phyloP scores from a whole-genome alignment of 2,888 invertebrate genomes.

The Koerneria pararmatus region DNA sequence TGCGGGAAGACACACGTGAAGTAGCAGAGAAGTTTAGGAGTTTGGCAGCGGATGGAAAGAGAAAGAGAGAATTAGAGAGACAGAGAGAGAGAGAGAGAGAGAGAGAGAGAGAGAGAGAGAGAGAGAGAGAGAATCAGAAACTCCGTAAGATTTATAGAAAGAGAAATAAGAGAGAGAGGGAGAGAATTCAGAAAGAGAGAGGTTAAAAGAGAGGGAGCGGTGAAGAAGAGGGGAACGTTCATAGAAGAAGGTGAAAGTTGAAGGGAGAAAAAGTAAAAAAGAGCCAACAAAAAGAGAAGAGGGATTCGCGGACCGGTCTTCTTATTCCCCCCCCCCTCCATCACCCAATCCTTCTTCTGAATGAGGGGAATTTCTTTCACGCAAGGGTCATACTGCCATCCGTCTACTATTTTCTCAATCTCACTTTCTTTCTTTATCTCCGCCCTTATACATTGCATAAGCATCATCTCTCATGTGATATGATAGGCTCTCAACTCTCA shows the following conservation, averaged over 20 bases:
- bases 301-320: slow-evolving; percentile 14
- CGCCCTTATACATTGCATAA: too few species aligned
- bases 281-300: background rate
- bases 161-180: slow-evolving; percentile 6
- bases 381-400: background rate
- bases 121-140: background rate
- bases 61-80: slow-evolving; percentile 13
- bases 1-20: too few species aligned
- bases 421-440: background rate
- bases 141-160: slow-evolving; percentile 14
- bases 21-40: too few species aligned
- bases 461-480: too few species aligned
- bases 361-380: background rate
- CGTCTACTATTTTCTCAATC: background rate
- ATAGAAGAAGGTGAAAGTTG: background rate
- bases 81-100: slow-evolving; percentile 22
- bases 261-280: background rate
- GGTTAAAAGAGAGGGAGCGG: slow-evolving; percentile 3
- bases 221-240: background rate
- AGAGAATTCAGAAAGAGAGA: background rate
- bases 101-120: background rate
- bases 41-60: too few species aligned
- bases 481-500: too few species aligned
- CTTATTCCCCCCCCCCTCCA: slow-evolving; percentile 5
- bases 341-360: background rate